Evolutionary conservation across 2,888 invertebrate genomes (phyloP).

Genomic region (Trissolcus japonicus): DNA sequence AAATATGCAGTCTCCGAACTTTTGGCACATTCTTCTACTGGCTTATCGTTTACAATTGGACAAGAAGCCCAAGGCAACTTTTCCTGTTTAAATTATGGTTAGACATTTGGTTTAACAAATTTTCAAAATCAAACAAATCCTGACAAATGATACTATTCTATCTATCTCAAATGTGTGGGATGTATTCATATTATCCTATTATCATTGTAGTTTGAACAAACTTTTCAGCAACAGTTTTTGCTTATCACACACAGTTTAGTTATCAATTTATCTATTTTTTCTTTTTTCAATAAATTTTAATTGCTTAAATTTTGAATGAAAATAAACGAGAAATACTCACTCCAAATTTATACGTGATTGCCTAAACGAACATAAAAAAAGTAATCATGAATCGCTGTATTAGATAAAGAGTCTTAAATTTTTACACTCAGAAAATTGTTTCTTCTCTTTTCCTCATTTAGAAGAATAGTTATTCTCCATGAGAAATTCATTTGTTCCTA

Average conservation of each 20-base stretch:
- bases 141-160: neutral
- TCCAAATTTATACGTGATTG: constrained; percentile 69
- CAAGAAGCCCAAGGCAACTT: constrained; percentile 91
- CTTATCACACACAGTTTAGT: neutral
- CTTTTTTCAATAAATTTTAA: no score
- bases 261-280: no score
- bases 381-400: neutral
- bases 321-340: constrained; percentile 64
- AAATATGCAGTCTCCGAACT: constrained; percentile 89
- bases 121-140: neutral
- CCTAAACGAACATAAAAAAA: constrained; percentile 64
- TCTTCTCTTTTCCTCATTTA: neutral
- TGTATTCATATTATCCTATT: neutral
- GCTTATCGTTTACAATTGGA: constrained; percentile 83
- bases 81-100: constrained; percentile 77
- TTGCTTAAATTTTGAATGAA: no score
- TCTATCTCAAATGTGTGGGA: neutral
- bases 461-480: no score
- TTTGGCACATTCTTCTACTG: constrained; percentile 89
- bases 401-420: neutral
- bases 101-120: neutral
- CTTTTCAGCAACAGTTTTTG: neutral
- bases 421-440: neutral
- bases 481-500: no score
- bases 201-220: neutral